Base-by-base conservation (phyloP, 2,888 invertebrate genomes). In the Anticlea derivata region DNA sequence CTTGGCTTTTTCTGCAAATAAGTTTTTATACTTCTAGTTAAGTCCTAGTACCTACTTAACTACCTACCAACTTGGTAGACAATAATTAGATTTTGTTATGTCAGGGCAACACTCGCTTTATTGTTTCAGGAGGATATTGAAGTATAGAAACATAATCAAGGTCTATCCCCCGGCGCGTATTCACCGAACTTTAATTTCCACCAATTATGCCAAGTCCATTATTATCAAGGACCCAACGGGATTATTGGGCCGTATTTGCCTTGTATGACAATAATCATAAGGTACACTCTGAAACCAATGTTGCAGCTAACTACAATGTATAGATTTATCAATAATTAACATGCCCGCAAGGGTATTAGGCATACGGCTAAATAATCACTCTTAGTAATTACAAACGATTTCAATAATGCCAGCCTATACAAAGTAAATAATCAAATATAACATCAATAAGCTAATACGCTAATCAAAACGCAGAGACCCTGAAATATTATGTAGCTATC, bases 311-410 rank as follows among this genome's bases (percentile, higher is more conserved):
- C 33, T 40, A 34, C 24, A 44, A 27, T 17, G 24, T 48, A 62
- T 55, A 65, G 58, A 54, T 69, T 58, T 61, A 62, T 70, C 70
- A 69, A 68, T 76, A 73, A 70, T 73, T 66, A 70, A 70, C 69
- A 60, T 51, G 57, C 63, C 70, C 71, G 60, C 68, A 73, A 51
- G 52, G 50, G 50, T 46, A 66, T 62, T 61, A 38, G 8, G 8
- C 63, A 62, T 61, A 63, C 62, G 56, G 57, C 52, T 63, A 66
- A 68, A 70, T 70, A 63, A 73, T 70, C 67, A 65, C 61, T 60
- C 50, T 51, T 52, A 50, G 24, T 26, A n/a, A n/a, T n/a, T n/a
- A n/a, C n/a, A n/a, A n/a, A n/a, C n/a, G n/a, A n/a, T n/a, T n/a
- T n/a, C n/a, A n/a, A n/a, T n/a, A n/a, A n/a, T n/a, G n/a, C n/a